A percentile compares a stretch with the other conserved stretches of the same genome.
Evolutionary conservation across 2,888 invertebrate genomes (phyloP).

Genomic region (Oscheius sp.): DNA sequence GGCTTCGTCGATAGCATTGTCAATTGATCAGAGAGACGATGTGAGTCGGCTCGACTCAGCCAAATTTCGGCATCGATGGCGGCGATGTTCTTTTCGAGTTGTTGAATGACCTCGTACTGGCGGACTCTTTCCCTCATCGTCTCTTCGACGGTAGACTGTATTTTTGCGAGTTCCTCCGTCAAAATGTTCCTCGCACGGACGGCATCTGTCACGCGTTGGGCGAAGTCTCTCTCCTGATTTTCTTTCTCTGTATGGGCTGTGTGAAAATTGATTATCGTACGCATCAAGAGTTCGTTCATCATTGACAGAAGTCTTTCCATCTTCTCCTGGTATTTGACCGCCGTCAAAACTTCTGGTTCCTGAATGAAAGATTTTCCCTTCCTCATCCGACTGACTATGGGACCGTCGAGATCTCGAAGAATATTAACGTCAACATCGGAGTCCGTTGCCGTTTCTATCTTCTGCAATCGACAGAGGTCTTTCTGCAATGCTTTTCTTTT

Average conservation of each 20-base stretch:
- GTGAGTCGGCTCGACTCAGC: conserved; percentile 10
- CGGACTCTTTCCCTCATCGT: not conserved
- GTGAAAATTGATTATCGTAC: conserved; percentile 1
- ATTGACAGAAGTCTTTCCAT: not conserved
- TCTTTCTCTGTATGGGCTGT: conserved; percentile 14
- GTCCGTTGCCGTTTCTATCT: not conserved
- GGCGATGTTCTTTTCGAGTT: not conserved
- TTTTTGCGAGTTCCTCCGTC: conserved; percentile 5
- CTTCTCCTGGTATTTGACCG: conserved; percentile 11
- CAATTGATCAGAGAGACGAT: conserved; percentile 14
- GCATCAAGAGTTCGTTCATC: not conserved
- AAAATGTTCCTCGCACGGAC: conserved; percentile 16
- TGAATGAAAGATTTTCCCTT: no score
- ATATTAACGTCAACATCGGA: conserved; percentile 5
- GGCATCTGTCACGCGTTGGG: conserved; percentile 4
- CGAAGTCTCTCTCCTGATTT: conserved; percentile 20
- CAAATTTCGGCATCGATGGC: conserved; percentile 18
- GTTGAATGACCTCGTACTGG: conserved; percentile 17
- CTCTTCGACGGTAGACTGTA: conserved; percentile 1
- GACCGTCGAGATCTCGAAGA: conserved; percentile 6
- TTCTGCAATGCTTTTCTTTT: not conserved
- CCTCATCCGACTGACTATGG: conserved; percentile 7
- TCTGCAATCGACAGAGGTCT: conserved; percentile 10
- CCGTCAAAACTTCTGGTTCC: conserved; percentile 17
- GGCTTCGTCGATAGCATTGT: conserved; percentile 7